Conservation (phyloP, 2,797 vertebrate genomes). For the Catharus ustulatus region DNA sequence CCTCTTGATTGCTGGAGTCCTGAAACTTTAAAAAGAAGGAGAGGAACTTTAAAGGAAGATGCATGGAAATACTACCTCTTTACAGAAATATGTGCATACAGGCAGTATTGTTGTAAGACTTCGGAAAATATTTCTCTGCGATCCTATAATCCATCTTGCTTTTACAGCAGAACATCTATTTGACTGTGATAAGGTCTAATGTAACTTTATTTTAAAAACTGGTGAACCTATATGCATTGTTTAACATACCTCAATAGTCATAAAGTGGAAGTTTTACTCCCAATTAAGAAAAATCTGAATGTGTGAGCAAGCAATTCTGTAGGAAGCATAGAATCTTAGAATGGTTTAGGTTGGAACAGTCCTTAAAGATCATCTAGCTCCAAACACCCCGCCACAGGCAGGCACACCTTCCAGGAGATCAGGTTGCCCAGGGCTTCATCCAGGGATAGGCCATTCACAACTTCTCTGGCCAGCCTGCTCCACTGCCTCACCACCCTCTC, state of each 20-base stretch:
- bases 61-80: neutral
- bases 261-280: neutral
- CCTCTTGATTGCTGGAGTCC: constrained; percentile 91
- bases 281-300: neutral
- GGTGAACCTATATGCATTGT: neutral
- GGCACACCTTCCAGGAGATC: neutral
- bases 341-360: neutral
- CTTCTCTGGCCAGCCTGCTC: neutral
- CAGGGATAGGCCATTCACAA: neutral
- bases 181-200: neutral
- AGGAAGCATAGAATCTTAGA: neutral
- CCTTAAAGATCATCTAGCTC: neutral
- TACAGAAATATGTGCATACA: neutral
- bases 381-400: neutral
- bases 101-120: neutral
- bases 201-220: neutral
- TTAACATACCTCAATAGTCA: neutral
- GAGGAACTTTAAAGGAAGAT: constrained; percentile 26
- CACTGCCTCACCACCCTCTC: neutral
- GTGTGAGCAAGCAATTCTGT: neutral
- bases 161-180: neutral
- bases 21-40: constrained; percentile 82
- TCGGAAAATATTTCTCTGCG: neutral
- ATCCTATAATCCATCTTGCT: neutral
- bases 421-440: neutral